Evolutionary conservation across 2,888 invertebrate genomes (phyloP), one percentile per base, ranked within the genome.

Genomic region (Nesidiocoris tenuis): DNA sequence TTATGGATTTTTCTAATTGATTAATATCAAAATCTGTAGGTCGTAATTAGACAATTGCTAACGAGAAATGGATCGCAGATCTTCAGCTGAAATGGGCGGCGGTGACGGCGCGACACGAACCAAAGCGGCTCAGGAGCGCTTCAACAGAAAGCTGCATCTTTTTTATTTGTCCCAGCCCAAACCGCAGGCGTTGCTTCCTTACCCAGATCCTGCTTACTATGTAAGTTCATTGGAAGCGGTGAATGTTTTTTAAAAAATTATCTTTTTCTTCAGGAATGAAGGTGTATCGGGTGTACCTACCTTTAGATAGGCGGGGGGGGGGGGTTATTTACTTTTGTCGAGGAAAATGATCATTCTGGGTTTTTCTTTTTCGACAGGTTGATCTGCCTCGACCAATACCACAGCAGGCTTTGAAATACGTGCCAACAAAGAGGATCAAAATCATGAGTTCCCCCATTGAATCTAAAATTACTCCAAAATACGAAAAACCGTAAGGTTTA

Each of bases 351-450:
- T 39, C 39, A 12, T 39, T 39, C 39, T 3, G 3, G 3, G 39
- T 39, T 39, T 39, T 59, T n/a, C 18, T 63, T 39, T 39, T 59
- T n/a, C 18, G 9, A 2, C 61, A 72, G 72, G 21, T 65, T 65
- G 64, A 23, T 2, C 55, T 68, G 0, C 68, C 75, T 1, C 59
- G 68, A 5, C 68, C 67, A 5, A 70, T 75, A 23, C 22, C 75
- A n/a, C 67, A 75, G 17, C 61, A 23, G 18, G 68, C 68, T 21
- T 55, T 75, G 21, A 39, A 68, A n/a, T 75, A 75, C 57, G 55
- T 61, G 23, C 68, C 75, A 9, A 61, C 75, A 54, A 61, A 75
- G 61, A 68, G 75, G n/a, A 75, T 75, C 25, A 61, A 75, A n/a
- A 21, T 75, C 18, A 67, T 75, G 68, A 63, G 68, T 24, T 54